Evolutionary conservation across 2,113 vertebrate genomes (phyloP).

Genomic region (Pedionomus torquatus): DNA sequence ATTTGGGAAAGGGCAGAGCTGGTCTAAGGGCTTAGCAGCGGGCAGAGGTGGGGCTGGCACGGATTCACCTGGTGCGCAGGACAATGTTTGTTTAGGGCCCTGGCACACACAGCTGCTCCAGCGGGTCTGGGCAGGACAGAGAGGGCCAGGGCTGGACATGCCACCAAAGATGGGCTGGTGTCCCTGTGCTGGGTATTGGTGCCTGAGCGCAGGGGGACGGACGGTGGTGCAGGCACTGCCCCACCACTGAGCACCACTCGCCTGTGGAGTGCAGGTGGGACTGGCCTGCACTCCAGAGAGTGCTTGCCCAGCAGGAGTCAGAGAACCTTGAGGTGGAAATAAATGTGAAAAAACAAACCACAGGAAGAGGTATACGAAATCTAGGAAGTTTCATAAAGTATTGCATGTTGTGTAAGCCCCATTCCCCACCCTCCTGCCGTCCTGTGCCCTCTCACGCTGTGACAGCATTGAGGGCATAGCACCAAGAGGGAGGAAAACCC

Average conservation of each 20-base stretch:
- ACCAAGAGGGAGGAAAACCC: neutral
- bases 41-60: neutral
- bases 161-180: accelerated
- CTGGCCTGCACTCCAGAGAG: accelerated
- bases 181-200: neutral
- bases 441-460: accelerated
- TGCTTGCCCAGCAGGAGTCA: accelerated
- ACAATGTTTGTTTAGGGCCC: neutral
- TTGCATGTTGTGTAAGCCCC: neutral
- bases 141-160: neutral
- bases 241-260: neutral
- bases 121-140: neutral
- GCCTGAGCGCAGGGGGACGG: neutral
- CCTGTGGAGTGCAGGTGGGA: neutral
- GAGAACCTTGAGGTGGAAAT: neutral
- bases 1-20: neutral
- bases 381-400: neutral
- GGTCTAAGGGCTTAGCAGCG: neutral
- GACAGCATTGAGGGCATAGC: neutral
- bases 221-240: neutral
- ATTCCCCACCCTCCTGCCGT: neutral
- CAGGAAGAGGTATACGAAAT: neutral
- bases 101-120: accelerated
- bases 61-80: neutral
- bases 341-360: neutral